A percentile compares a stretch with the other conserved stretches of the same genome.
Evolutionary conservation across 2,797 vertebrate species (phyloP).

Genomic region (Otolemur crassicaudatus): DNA sequence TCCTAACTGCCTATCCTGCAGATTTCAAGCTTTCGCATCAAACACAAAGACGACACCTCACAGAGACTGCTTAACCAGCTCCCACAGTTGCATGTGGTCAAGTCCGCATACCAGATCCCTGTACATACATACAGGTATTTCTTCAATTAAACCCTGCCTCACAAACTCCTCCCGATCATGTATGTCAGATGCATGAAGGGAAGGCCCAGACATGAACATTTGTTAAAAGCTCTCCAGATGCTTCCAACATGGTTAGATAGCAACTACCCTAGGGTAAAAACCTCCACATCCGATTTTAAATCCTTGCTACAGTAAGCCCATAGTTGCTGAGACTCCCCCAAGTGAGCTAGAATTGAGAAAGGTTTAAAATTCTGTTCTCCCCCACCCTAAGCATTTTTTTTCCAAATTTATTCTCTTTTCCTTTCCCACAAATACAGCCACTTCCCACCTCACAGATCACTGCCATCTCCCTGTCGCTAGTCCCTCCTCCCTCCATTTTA

Average conservation of each 20-base stretch:
- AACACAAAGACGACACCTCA: not conserved
- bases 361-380: not conserved
- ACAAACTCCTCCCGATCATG: not conserved
- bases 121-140: not conserved
- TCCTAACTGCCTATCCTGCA: not conserved
- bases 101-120: not conserved
- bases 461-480: not conserved
- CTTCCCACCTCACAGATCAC: not conserved
- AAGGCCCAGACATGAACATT: not conserved
- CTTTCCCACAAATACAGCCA: not conserved
- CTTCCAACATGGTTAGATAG: not conserved
- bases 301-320: not conserved
- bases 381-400: not conserved
- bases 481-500: not conserved
- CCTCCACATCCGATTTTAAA: not conserved
- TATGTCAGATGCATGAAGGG: not conserved
- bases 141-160: not conserved
- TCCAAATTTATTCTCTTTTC: not conserved
- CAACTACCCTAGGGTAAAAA: not conserved
- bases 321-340: not conserved
- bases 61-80: not conserved
- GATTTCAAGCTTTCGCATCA: not conserved
- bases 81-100: not conserved
- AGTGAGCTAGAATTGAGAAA: not conserved
- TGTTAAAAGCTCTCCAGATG: not conserved